Evolutionary conservation across 1,140 invertebrate genomes (phyloP), one percentile per base, ranked within the genome.

Genomic region (Pseudomyrmex gracilis): DNA sequence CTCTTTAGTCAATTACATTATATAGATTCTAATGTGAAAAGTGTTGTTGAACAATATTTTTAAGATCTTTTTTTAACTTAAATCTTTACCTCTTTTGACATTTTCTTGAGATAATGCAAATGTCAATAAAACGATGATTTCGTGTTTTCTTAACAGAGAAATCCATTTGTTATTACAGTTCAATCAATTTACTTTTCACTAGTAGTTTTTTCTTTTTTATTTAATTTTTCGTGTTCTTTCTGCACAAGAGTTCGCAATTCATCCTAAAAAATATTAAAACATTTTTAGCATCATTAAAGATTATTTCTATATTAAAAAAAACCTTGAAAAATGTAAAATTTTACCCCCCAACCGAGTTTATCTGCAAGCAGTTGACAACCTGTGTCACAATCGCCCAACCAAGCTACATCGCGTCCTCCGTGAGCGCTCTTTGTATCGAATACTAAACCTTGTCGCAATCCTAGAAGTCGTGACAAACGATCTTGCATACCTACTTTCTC

Each of bases 381-480:
- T 71, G 97, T 96, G 94, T 99, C 98, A 93, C 98, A 99, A 87
- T 98, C 96, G 1, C 98, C 98, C 53, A 98, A 93, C 93, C 96
- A 96, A 47, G 97, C 97, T n/a, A 99, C 97, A 95, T 99, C 98
- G 20, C 98, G 93, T 45, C 87, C 87, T 47, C 83, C 49, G 2
- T 95, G 94, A 67, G 96, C 95, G 66, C 95, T 94, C 66, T 95
- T 95, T 2, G 92, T 90, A 89, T 97, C 96, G 91, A 97, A 96
- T 68, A 96, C 95, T 55, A 98, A 94, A 0, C 96, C 96, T 85
- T 95, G 87, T 70, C 88, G 84, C 70, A 97, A 80, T 87, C 96
- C 95, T 88, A 96, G 89, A 82, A 96, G 90, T 57, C 93, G 90
- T 68, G 95, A 94, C 13, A 96, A 87, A 51, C 94, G 93, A 73